phyloP scores from a whole-genome alignment of 1,140 invertebrate genomes.

The Lethrus apterus region DNA sequence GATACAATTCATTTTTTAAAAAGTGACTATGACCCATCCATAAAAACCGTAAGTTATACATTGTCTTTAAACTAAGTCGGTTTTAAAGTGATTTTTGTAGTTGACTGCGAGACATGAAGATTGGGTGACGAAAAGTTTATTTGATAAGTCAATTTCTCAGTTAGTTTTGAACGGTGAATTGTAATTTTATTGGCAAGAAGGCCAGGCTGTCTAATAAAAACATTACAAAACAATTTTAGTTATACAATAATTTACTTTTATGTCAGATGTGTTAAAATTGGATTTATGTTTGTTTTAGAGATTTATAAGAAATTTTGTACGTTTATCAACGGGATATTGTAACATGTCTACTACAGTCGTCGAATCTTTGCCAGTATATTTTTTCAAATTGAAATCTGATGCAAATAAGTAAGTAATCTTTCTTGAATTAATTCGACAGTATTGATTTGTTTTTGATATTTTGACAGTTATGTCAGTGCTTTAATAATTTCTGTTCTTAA shows the following conservation, averaged over 20 bases:
- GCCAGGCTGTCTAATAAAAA: too few species aligned
- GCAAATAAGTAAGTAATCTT: slow-evolving; percentile 2
- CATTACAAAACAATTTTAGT: too few species aligned
- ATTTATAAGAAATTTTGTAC: too few species aligned
- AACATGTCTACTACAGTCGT: slow-evolving; percentile 8
- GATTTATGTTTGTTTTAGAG: too few species aligned
- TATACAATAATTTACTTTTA: too few species aligned
- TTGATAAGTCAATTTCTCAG: not conserved
- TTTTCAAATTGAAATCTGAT: slow-evolving; percentile 4
- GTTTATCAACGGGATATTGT: too few species aligned
- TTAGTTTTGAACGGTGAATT: slow-evolving; percentile 6
- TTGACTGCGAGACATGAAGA: not conserved
- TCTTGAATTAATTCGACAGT: slow-evolving; percentile 1
- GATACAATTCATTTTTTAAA: slow-evolving; percentile 37
- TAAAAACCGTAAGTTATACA: not conserved
- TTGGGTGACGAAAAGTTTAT: not conserved
- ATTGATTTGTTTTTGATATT: too few species aligned
- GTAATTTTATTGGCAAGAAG: too few species aligned
- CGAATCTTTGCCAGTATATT: not conserved
- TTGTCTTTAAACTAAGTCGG: too few species aligned
- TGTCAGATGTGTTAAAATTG: too few species aligned
- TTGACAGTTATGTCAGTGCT: not conserved
- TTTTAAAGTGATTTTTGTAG: too few species aligned
- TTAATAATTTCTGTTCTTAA: slow-evolving; percentile 1
- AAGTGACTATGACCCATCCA: not conserved